These are phyloP conservation scores for Trichonephila inaurata DNA, from an alignment of 1,140 invertebrate species.

Conservation along the genomic window DNA sequence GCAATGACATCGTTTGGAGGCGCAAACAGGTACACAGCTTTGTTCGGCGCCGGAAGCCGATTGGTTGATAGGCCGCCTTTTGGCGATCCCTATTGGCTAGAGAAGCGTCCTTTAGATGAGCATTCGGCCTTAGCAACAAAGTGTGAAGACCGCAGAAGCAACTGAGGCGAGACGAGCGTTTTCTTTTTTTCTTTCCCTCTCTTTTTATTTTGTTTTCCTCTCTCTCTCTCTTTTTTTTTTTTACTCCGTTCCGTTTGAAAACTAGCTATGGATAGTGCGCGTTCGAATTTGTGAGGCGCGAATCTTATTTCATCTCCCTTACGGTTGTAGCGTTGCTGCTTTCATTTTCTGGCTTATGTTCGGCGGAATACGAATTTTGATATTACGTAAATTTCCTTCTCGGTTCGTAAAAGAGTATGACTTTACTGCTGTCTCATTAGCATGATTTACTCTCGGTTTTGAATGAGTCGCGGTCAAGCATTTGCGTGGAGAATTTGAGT, in stretches of 20 bases:
- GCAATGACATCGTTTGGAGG: constrained; percentile 60
- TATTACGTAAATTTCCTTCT: constrained; percentile 21
- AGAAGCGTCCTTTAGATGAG: constrained; percentile 55
- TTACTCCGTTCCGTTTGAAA: constrained; percentile 49
- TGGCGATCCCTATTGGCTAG: constrained; percentile 40
- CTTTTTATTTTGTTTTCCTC: too few species aligned
- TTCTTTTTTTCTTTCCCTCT: constrained; percentile 10
- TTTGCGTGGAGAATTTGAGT: constrained; percentile 19
- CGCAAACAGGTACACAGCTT: constrained; percentile 72
- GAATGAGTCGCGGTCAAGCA: background rate
- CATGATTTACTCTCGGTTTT: background rate
- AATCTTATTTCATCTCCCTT: constrained; percentile 26
- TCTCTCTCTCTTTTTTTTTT: background rate
- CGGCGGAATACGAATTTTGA: constrained; percentile 5
- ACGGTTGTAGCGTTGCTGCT: constrained; percentile 12
- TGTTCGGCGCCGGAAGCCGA: constrained; percentile 63
- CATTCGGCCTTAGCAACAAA: constrained; percentile 71
- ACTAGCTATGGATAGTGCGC: background rate
- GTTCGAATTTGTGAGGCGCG: constrained; percentile 9
- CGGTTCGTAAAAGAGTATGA: background rate
- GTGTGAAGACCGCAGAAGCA: constrained; percentile 55
- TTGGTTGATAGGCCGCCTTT: constrained; percentile 53
- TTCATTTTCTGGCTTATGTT: background rate
- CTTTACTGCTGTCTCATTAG: constrained; percentile 14
- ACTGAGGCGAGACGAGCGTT: constrained; percentile 42